Evolutionary conservation across 2,113 vertebrate species (phyloP).

Genomic region (Corynorhinus townsendii): DNA sequence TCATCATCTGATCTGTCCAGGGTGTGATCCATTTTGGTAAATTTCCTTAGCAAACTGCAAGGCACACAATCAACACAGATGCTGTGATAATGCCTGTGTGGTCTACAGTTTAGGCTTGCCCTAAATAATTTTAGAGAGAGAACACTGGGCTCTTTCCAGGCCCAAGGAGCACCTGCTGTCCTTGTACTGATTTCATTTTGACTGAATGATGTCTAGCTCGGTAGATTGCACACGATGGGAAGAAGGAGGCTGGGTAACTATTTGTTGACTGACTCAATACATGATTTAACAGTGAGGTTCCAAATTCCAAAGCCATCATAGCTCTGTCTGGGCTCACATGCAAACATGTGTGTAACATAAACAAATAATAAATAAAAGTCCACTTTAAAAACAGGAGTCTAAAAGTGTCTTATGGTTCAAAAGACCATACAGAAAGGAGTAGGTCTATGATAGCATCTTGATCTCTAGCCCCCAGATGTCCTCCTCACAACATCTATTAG

Average conservation of each 20-base stretch:
- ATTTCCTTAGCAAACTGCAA: conserved; percentile 29
- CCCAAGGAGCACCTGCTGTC: neutral
- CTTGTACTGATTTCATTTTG: neutral
- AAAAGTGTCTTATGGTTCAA: neutral
- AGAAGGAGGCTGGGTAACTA: neutral
- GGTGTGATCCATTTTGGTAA: neutral
- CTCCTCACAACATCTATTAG: neutral
- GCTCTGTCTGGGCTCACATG: neutral
- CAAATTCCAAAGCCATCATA: neutral
- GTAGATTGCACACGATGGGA: neutral
- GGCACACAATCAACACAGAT: neutral
- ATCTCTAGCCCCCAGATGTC: neutral
- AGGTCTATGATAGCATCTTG: neutral
- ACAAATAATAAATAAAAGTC: neutral
- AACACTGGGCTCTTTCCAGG: neutral
- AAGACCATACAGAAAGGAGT: neutral
- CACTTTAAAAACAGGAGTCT: neutral
- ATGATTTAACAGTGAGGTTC: neutral
- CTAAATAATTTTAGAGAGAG: neutral
- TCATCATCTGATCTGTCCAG: neutral
- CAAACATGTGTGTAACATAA: neutral
- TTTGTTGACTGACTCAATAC: neutral
- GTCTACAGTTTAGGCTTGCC: neutral
- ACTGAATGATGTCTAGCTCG: neutral
- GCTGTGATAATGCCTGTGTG: neutral